Evolutionary conservation across 2,113 vertebrate genomes (phyloP).

Genomic region (Crotalus viridis): DNA sequence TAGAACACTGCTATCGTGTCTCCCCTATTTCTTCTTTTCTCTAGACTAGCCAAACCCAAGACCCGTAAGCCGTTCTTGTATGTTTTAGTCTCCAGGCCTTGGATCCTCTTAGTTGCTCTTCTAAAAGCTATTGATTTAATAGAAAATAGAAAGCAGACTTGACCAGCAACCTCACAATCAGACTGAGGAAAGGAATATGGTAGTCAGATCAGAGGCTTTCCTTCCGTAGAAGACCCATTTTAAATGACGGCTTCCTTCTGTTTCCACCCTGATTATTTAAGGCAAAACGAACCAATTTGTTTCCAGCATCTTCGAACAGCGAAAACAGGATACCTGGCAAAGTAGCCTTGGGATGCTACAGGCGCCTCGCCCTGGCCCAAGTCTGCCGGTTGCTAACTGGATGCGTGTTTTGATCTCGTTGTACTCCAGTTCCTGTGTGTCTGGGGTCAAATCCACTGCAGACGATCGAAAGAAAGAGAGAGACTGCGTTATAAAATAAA

Average conservation of each 20-base stretch:
- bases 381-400: constrained; percentile 80
- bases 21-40: too few species aligned
- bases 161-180: background rate
- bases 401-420: constrained; percentile 89
- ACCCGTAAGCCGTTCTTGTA: too few species aligned
- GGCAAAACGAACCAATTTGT: too few species aligned
- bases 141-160: too few species aligned
- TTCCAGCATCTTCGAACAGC: background rate
- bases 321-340: constrained; percentile 54
- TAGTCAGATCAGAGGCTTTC: background rate
- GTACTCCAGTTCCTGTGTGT: constrained; percentile 80
- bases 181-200: background rate
- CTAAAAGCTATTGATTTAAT: too few species aligned
- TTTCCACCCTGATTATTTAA: too few species aligned
- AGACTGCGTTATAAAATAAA: background rate
- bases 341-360: constrained; percentile 82
- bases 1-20: too few species aligned
- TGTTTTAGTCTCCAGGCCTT: too few species aligned
- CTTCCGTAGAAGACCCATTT: background rate
- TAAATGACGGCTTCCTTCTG: background rate
- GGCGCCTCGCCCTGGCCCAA: constrained; percentile 55
- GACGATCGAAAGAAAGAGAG: background rate
- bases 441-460: constrained; percentile 82
- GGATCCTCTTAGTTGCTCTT: too few species aligned
- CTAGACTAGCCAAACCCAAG: too few species aligned